Evolutionary conservation across 2,888 invertebrate genomes (phyloP).

Genomic region (Caenorhabditis sulstoni): DNA sequence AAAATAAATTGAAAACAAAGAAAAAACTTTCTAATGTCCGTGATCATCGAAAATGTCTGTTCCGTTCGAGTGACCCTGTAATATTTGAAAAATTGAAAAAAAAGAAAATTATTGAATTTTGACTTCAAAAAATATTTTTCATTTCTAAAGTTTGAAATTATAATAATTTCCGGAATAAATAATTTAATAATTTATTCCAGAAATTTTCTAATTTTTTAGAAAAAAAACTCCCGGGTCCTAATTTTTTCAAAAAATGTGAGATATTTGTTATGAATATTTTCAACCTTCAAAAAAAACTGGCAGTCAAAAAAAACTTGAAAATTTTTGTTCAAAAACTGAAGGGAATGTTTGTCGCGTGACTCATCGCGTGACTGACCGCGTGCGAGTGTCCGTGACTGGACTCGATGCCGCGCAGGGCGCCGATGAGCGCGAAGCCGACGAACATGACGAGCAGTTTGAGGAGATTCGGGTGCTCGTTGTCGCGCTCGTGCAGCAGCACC

Average conservation of each 20-base stretch:
- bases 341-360: too few relatives aligned
- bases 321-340: too few relatives aligned
- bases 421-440: conserved; percentile 78
- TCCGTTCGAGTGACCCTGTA: neutral
- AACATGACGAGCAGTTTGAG: conserved; percentile 77
- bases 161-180: too few relatives aligned
- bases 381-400: conserved; percentile 45
- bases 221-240: too few relatives aligned
- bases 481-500: conserved; percentile 81
- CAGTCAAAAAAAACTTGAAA: too few relatives aligned
- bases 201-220: too few relatives aligned
- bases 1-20: neutral
- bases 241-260: too few relatives aligned
- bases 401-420: conserved; percentile 70
- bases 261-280: too few relatives aligned
- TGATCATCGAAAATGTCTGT: neutral
- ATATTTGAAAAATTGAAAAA: neutral
- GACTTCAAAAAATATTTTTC: too few relatives aligned
- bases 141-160: too few relatives aligned
- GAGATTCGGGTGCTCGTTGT: conserved; percentile 80
- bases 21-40: neutral
- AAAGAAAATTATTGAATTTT: neutral
- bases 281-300: too few relatives aligned
- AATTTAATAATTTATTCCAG: too few relatives aligned
- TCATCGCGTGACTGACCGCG: conserved; percentile 1